Evolutionary conservation across 2,888 invertebrate genomes (phyloP), one percentile per base, ranked within the genome.

Genomic region (Meteorus cinctellus): DNA sequence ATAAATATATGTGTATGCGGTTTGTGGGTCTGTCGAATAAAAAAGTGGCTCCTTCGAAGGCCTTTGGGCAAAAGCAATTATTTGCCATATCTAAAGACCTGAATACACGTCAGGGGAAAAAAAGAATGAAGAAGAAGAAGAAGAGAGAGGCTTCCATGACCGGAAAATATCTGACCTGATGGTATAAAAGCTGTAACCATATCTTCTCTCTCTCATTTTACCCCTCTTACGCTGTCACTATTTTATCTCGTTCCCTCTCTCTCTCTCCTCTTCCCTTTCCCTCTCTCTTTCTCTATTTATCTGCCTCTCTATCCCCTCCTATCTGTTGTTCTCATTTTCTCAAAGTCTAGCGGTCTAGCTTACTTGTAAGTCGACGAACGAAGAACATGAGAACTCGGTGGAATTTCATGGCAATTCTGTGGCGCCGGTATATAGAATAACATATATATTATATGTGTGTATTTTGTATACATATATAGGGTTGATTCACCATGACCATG

Each of bases 41-140:
- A 70, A n/a, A 51, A 31, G 24, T 34, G 19, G 34, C n/a, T 82
- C 80, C 79, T 79, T 41, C 68, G 80, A 81, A 82, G 75, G 75
- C 34, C 69, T 75, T 31, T 74, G 68, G 78, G 74, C 78, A 75
- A 67, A 41, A 62, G 77, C 80, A 78, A 82, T 75, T 77, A 80
- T 82, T 80, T 72, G 55, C 55, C 45, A 68, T 75, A 77, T 70
- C 69, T 48, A 62, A 69, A 72, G 19, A 51, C n/a, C 48, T 69
- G 69, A 69, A 69, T 69, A 55, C 16, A 55, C 31, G 51, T 55
- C n/a, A n/a, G 69, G 70, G 75, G 72, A 34, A 19, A 60, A 34
- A 41, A 72, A 51, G 68, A 74, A 65, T n/a, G 73, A 55, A 66
- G 6, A 1, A 19, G 8, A 24, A 19, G 4, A 48, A n/a, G 4